Base-by-base conservation (phyloP, 1,140 invertebrate species). In the Drosophila novamexicana region DNA sequence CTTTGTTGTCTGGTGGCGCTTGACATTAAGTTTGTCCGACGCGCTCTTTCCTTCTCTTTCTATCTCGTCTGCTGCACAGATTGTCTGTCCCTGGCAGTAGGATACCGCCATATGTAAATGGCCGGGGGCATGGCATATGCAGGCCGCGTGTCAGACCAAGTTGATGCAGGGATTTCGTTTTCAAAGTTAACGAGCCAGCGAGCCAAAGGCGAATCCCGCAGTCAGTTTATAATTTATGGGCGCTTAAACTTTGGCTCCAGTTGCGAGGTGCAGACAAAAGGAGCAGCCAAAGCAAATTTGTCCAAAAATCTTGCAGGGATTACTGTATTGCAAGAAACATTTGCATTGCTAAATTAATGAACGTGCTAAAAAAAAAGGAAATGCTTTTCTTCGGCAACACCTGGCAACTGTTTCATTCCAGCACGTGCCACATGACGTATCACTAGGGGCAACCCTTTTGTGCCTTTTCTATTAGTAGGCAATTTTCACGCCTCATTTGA, bases 1-100 rank as follows among this genome's bases (percentile, higher is more conserved):
- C 85, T 89, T 89, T 89, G 84, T 89, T 89, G 84, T 89, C 84
- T 89, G 77, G 84, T 84, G 74, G 74, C 65, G 40, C 49, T 62
- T 70, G 84, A 65, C 74, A 89, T 83, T 89, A 80, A 89, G 58
- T 82, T 78, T 47, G 59, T 34, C 36, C 9, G 32, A 45, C 14
- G 16, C 37, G 32, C 9, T 37, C 49, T 16, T 4, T 7, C 9
- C 18, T 22, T 50, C 6, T 5, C 49, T 32, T 10, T 18, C 12
- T 3, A 2, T 44, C 12, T 14, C 6, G n/a, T 12, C 53, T 62
- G 47, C 40, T 58, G 75, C 79, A 70, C 64, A 79, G 83, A 88
- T 88, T 86, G 83, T 76, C 76, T 62, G 61, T 18, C 49, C 59
- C 52, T 40, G 67, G 47, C 61, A 40, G 47, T 7, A 16, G 54